These are phyloP conservation scores for Parnassius apollo DNA, from an alignment of 2,888 invertebrate genomes.

Conservation along the genomic window DNA sequence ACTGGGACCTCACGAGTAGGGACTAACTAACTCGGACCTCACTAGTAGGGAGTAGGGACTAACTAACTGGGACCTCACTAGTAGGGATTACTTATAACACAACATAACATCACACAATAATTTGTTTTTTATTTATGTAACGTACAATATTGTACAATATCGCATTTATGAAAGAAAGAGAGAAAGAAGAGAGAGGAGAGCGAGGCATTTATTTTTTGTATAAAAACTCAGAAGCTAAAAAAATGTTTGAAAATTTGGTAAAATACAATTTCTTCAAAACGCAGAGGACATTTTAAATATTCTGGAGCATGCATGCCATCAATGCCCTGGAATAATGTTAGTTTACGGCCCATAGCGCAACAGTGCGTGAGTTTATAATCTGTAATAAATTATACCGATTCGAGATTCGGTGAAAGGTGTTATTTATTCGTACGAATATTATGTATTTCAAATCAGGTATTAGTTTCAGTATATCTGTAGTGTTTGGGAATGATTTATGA, in stretches of 20 bases:
- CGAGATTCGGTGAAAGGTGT: slow-evolving; percentile 30
- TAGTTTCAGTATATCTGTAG: slow-evolving; percentile 19
- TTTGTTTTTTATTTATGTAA: too few relatives aligned
- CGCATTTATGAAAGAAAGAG: too few relatives aligned
- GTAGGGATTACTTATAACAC: too few relatives aligned
- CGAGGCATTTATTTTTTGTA: too few relatives aligned
- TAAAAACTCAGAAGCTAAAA: too few relatives aligned
- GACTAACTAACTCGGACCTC: too few relatives aligned
- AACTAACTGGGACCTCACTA: too few relatives aligned
- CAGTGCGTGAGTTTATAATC: slow-evolving; percentile 34
- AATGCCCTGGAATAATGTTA: slow-evolving; percentile 29
- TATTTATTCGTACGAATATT: slow-evolving; percentile 36
- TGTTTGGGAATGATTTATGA: slow-evolving; percentile 24
- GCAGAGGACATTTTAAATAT: slow-evolving; percentile 9
- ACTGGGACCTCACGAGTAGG: too few relatives aligned
- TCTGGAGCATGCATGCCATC: slow-evolving; percentile 19
- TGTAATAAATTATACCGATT: slow-evolving; percentile 35
- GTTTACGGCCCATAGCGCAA: slow-evolving; percentile 34
- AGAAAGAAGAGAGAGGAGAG: too few relatives aligned
- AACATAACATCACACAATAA: too few relatives aligned
- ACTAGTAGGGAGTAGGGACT: accelerated
- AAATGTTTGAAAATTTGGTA: too few relatives aligned
- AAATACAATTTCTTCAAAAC: neutral
- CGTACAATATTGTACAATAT: too few relatives aligned
- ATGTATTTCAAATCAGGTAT: slow-evolving; percentile 26